These are phyloP conservation scores for Mesochorus sp. DNA, from an alignment of 2,888 invertebrate genomes.

Conservation along the genomic window DNA sequence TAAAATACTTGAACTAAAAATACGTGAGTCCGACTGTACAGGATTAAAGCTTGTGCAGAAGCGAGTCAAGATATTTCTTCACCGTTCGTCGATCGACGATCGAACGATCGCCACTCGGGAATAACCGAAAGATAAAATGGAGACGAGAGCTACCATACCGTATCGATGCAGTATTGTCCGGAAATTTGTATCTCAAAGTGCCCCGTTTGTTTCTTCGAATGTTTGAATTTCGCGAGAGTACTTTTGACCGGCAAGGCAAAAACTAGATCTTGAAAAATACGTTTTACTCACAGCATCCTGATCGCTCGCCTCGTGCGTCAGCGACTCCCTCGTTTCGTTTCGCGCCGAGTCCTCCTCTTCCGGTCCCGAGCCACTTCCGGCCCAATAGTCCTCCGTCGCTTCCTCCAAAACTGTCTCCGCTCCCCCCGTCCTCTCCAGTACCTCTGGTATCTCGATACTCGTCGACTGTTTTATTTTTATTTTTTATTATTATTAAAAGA, in stretches of 20 bases:
- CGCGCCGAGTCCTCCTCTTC: conserved; percentile 77
- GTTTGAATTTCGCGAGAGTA: too few relatives aligned
- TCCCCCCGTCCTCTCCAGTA: conserved; percentile 70
- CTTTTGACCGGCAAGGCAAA: too few relatives aligned
- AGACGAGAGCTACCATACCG: conserved; percentile 20
- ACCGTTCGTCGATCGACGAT: conserved; percentile 67
- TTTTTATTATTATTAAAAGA: background rate
- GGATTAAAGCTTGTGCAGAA: too few relatives aligned
- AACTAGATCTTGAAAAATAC: background rate
- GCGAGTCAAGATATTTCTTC: conserved; percentile 6
- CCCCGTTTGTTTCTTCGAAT: too few relatives aligned
- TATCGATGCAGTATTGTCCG: background rate
- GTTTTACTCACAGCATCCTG: conserved; percentile 88
- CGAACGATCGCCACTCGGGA: conserved; percentile 38
- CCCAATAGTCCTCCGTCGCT: conserved; percentile 80
- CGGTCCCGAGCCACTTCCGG: conserved; percentile 79
- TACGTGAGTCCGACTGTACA: too few relatives aligned
- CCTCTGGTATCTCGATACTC: conserved; percentile 71
- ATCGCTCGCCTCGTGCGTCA: conserved; percentile 89
- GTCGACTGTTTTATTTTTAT: conserved; percentile 64
- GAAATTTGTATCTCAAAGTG: too few relatives aligned
- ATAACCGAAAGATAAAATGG: conserved; percentile 47
- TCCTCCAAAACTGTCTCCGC: conserved; percentile 75
- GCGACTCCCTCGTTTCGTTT: conserved; percentile 88
- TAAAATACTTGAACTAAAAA: conserved; percentile 42